phyloP scores from a whole-genome alignment of 2,888 invertebrate genomes.

The Lasioglossum vierecki region DNA sequence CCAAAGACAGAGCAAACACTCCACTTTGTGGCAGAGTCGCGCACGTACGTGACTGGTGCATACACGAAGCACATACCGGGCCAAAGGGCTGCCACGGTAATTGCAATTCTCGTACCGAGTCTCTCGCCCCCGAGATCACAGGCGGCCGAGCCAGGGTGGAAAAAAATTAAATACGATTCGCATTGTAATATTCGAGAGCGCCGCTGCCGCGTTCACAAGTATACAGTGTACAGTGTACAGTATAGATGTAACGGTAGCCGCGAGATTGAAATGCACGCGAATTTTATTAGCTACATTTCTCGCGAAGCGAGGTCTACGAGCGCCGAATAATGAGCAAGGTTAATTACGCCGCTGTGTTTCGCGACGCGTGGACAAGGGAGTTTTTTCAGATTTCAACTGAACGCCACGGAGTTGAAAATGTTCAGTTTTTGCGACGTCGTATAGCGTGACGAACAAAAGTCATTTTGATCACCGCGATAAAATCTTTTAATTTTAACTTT shows the following conservation, averaged over 20 bases:
- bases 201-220: background rate
- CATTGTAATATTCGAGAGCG: slow-evolving; percentile 5
- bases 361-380: background rate
- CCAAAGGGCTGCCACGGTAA: slow-evolving; percentile 17
- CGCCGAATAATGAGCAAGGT: background rate
- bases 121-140: background rate
- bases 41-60: slow-evolving; percentile 5
- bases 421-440: background rate
- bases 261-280: slow-evolving; percentile 14
- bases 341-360: slow-evolving; percentile 23
- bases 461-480: background rate
- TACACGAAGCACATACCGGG: background rate
- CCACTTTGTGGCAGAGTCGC: background rate
- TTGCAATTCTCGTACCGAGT: slow-evolving; percentile 23
- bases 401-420: background rate
- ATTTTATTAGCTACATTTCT: slow-evolving; percentile 32
- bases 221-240: no score
- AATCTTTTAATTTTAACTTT: background rate
- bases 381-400: slow-evolving; percentile 12
- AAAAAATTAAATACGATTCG: slow-evolving; percentile 5
- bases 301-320: background rate
- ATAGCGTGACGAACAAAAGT: background rate
- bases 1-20: slow-evolving; percentile 8
- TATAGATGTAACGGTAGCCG: background rate
- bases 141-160: background rate